Conservation (phyloP, 2,113 vertebrate genomes). For the Marmota monax region DNA sequence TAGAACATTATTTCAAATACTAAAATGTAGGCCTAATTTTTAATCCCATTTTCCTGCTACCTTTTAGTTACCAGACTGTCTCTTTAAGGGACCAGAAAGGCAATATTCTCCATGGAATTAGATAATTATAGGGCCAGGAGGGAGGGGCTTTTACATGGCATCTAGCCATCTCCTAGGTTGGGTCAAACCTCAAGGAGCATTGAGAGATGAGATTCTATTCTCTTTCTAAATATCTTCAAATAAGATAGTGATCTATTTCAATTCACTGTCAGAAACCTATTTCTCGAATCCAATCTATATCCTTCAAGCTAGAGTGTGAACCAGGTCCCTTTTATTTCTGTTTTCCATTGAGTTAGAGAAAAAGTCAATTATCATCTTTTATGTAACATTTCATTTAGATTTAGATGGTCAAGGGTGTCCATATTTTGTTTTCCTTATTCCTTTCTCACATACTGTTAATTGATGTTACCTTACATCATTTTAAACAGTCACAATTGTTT, state of each 20-base stretch:
- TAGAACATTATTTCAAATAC: not conserved
- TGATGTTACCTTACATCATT: not conserved
- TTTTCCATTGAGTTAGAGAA: constrained; percentile 46
- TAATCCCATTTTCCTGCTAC: not conserved
- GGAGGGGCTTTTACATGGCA: not conserved
- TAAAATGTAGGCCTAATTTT: not conserved
- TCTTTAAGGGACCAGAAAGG: not conserved
- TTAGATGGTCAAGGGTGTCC: not conserved
- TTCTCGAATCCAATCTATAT: constrained; percentile 61
- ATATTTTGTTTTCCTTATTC: constrained; percentile 33
- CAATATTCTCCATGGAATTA: constrained; percentile 26
- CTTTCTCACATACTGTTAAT: not conserved
- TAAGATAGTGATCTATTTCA: constrained; percentile 52
- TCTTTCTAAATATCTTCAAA: constrained; percentile 59
- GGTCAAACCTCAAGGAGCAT: constrained; percentile 3
- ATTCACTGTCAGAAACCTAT: constrained; percentile 58
- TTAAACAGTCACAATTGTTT: not conserved
- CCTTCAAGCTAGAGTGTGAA: constrained; percentile 40
- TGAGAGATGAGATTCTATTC: constrained; percentile 53
- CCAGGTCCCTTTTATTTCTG: constrained; percentile 26
- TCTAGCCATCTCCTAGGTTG: not conserved
- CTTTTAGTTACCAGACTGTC: not conserved
- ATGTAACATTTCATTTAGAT: constrained; percentile 40
- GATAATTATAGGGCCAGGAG: not conserved
- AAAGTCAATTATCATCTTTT: constrained; percentile 36